Conservation (phyloP, 1,140 invertebrate genomes). For the Oedothorax gibbosus region DNA sequence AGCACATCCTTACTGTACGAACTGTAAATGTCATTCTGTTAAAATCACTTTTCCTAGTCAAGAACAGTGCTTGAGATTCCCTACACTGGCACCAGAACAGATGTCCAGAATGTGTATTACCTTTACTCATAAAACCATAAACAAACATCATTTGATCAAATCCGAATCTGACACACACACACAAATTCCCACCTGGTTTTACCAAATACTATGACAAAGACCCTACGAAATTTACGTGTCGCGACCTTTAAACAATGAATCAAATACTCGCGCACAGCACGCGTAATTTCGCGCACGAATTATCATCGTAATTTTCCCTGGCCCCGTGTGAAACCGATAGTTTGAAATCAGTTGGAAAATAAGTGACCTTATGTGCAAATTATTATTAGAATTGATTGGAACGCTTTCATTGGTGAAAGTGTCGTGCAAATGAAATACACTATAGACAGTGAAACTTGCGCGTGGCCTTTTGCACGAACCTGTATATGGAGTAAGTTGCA, state of each 20-base stretch:
- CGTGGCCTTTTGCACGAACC: constrained; percentile 2
- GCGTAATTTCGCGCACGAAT: constrained; percentile 38
- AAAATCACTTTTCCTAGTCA: too few species aligned
- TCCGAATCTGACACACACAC: not conserved
- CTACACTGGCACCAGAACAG: too few species aligned
- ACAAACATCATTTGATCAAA: too few species aligned
- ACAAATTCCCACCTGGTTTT: constrained; percentile 36
- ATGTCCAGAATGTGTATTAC: too few species aligned
- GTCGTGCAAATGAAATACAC: not conserved
- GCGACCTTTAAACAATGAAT: constrained; percentile 42
- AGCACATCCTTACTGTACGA: too few species aligned
- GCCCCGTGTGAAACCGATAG: constrained; percentile 2
- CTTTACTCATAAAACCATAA: too few species aligned
- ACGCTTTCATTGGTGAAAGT: not conserved
- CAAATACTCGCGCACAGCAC: constrained; percentile 25
- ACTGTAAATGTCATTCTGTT: too few species aligned
- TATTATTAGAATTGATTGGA: constrained; percentile 26
- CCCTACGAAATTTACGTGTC: constrained; percentile 24
- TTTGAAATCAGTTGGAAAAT: not conserved
- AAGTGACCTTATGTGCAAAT: constrained; percentile 16
- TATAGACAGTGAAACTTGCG: constrained; percentile 9
- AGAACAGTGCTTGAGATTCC: too few species aligned
- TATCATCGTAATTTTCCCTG: constrained; percentile 15
- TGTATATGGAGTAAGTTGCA: too few species aligned
- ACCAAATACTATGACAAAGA: constrained; percentile 6